Evolutionary conservation across 2,888 invertebrate species (phyloP), one percentile per base, ranked within the genome.

Genomic region (Tenthredo amoena): DNA sequence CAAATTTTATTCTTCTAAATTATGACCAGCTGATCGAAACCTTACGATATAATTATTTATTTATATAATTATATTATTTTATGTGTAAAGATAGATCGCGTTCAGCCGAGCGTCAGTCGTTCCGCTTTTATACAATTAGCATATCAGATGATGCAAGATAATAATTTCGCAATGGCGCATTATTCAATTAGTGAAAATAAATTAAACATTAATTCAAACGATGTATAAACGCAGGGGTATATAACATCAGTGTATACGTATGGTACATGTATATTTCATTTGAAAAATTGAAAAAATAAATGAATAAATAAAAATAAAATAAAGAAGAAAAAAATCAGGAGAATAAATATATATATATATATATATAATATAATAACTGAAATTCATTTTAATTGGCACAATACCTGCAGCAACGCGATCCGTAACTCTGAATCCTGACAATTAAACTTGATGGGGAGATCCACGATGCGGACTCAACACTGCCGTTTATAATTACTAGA

Each of bases 331-430:
- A 50, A 31, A 68, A 26, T 31, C 4, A 31, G 65, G 3, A 31
- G 40, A 10, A 15, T 3, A 40, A 34, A 71, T 26, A 40, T 34
- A 40, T 34, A 18, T 72, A 21, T 18, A 34, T 37, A 37, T 37
- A 71, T 87, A 86, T 87, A 89, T 90, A 91, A 91, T 91, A 91
- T 91, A 92, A 92, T 91, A 91, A 91, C 90, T 89, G 89, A 91
- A 90, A 91, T 92, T 90, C 90, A 88, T 88, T 84, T 91, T 92
- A 92, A 92, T 92, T 92, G 92, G 92, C 90, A 88, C 88, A 31
- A 31, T 21, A 77, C 50, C 55, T 21, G 55, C 18, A 18, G 31
- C 47, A 47, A 50, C 77, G 77, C 77, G 77, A 55, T 50, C 77
- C 77, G 77, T 55, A 77, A 77, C 77, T 50, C 77, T 77, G 77